Base-by-base conservation (phyloP, 2,797 vertebrate genomes). In the Calcarius lapponicus region DNA sequence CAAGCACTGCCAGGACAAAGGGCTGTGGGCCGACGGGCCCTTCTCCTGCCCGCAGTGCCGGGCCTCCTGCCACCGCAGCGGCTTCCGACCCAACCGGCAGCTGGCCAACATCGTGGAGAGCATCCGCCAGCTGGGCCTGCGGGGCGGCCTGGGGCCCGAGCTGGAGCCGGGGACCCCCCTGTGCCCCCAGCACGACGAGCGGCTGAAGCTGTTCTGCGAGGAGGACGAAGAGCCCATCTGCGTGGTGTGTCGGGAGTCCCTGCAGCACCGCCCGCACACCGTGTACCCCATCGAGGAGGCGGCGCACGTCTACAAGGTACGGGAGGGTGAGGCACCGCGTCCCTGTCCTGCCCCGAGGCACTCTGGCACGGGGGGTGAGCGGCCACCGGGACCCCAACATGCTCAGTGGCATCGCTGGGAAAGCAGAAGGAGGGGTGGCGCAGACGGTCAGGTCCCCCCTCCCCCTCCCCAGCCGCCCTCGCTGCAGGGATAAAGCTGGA, bases 31-130 rank as follows among this genome's bases (percentile, higher is more conserved):
- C 1, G 96, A 96, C 1, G 86, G 80, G 47, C 92, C 93, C 57
- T 98, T 97, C 1, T 80, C 98, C 88, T 99, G 99, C 93, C 99
- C 98, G 0, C 99, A 99, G 96, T 99, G 99, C 97, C 98, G 98
- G 78, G 99, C 98, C 93, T 97, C 98, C 25, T 99, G 98, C 93
- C 98, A 97, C 2, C 98, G 98, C 48, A 98, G 98, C 42, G 98
- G 98, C 95, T 98, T 98, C 96, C 97, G 98, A 62, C 99, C 98
- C 28, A 98, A 97, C 98, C 98, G 92, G 94, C 98, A 98, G 86
- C 95, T 98, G 70, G 98, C 97, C 91, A 98, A 97, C 80, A 96
- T 98, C 11, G 97, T 98, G 88, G 97, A 97, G 87, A 97, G 94
- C 82, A 97, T 98, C 17, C 96, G 95, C 32, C 95, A 93, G 80